Evolutionary conservation across 2,888 invertebrate genomes (phyloP), one percentile per base, ranked within the genome.

Genomic region (Carcina quercana): DNA sequence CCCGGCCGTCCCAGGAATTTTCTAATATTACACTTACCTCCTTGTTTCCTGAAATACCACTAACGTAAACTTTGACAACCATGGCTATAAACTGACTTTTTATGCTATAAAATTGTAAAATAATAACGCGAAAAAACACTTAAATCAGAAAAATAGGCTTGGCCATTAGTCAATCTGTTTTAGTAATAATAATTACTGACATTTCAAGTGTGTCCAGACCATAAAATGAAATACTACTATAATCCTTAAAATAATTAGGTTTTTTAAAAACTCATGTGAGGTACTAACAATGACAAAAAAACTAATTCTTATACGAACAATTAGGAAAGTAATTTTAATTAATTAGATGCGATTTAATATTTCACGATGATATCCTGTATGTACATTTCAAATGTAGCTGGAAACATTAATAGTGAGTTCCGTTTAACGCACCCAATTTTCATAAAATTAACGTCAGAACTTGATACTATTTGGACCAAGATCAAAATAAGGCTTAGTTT

Each of bases 41-140:
- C 86, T 96, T 95, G 78, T 94, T 95, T 62, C 95, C 95, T 65
- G 95, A 95, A 86, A 95, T 95, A 64, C 95, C 95, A 75, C 95
- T 95, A 67, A 95, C 86, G 83, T 93, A 96, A 49, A 96, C 89
- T 88, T 94, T 95, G 62, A 96, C 91, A 76, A 92, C 94, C 95
- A 96, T 96, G 74, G 40, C 70, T 65, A 51, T 53, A 59, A 50
- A 48, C 40, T 60, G 46, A 43, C 41, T 53, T 50, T 59, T 48
- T 43, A 43, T 53, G 55, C 50, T 56, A 61, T 47, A 57, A 60
- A 50, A 64, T 53, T 50, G 48, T 45, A 53, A 62, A 68, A 59
- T 63, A 66, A 57, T 53, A 62, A 53, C 57, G 47, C 39, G 45
- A 57, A 57, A 54, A 62, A 59, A 59, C 57, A 61, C 64, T 51